Percentiles rank a stretch among this genome's conserved stretches.
These are phyloP conservation scores for Coryphaenoides rupestris DNA, from an alignment of 2,113 vertebrate species.

Conservation along the genomic window DNA sequence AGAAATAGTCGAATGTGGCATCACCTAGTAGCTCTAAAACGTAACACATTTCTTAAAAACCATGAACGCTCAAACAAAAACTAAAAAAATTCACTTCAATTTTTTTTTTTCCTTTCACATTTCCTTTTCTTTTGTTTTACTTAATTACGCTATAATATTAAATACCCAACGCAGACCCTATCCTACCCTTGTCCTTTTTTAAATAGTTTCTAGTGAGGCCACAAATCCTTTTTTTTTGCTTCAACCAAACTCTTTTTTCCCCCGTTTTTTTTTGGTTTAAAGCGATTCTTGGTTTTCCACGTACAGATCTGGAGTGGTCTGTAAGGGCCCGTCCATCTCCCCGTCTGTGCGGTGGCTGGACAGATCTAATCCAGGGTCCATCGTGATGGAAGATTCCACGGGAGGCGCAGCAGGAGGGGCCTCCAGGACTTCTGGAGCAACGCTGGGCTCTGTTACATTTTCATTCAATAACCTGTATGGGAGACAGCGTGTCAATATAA, in stretches of 20 bases:
- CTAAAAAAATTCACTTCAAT: slow-evolving; percentile 46
- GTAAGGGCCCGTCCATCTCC: slow-evolving; percentile 41
- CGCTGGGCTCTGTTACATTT: too few species aligned
- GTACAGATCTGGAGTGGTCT: slow-evolving; percentile 47
- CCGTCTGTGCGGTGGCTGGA: slow-evolving; percentile 49
- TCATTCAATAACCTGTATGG: too few species aligned
- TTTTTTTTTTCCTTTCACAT: slow-evolving; percentile 23
- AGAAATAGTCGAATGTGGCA: slow-evolving; percentile 58
- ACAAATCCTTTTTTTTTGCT: slow-evolving; percentile 25
- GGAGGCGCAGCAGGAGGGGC: slow-evolving; percentile 48
- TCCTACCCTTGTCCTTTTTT: slow-evolving; percentile 35
- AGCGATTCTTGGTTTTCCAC: slow-evolving; percentile 60
- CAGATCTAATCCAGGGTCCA: slow-evolving; percentile 54
- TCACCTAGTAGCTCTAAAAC: slow-evolving; percentile 71
- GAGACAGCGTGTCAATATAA: too few species aligned
- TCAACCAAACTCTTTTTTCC: slow-evolving; percentile 63
- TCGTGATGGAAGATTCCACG: slow-evolving; percentile 39
- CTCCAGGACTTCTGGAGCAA: slow-evolving; percentile 17
- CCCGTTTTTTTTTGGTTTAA: slow-evolving; percentile 76
- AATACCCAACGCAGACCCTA: slow-evolving; percentile 49
- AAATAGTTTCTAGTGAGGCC: slow-evolving; percentile 41
- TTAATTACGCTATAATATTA: slow-evolving; percentile 9
- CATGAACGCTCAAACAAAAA: slow-evolving; percentile 63
- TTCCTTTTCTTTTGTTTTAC: slow-evolving; percentile 39
- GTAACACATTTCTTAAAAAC: slow-evolving; percentile 67